These are phyloP conservation scores for Nebria ingens DNA, from an alignment of 1,140 invertebrate genomes.

Conservation along the genomic window DNA sequence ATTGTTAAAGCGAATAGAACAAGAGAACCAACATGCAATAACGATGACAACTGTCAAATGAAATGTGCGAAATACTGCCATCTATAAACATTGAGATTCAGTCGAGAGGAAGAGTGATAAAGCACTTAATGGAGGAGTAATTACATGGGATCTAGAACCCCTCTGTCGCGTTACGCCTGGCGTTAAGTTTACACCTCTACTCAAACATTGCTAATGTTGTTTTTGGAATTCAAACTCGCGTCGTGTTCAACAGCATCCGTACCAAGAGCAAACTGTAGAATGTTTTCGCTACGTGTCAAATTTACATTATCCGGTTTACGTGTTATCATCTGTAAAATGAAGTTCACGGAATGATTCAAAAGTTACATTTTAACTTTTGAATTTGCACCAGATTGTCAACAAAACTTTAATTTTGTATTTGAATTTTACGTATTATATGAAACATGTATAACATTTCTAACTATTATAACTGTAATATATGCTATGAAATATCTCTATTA, in stretches of 20 bases:
- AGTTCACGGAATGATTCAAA: too few relatives aligned
- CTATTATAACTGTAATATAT: too few relatives aligned
- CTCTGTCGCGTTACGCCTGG: not conserved
- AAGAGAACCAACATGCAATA: too few relatives aligned
- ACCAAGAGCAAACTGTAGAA: not conserved
- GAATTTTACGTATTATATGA: too few relatives aligned
- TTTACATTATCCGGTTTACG: not conserved
- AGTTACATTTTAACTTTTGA: too few relatives aligned
- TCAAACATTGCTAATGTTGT: not conserved
- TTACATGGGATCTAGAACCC: not conserved
- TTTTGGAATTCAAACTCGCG: not conserved
- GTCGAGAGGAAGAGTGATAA: not conserved
- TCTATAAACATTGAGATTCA: not conserved
- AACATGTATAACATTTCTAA: too few relatives aligned
- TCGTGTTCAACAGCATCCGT: not conserved
- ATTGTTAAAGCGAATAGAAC: too few relatives aligned
- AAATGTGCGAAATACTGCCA: not conserved
- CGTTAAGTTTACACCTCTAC: not conserved
- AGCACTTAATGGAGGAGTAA: not conserved
- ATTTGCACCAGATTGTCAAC: too few relatives aligned
- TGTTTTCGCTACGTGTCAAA: not conserved
- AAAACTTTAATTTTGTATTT: too few relatives aligned
- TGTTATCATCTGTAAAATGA: not conserved
- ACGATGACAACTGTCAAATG: too few relatives aligned
- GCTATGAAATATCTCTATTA: too few relatives aligned